phyloP scores from a whole-genome alignment of 2,888 invertebrate species.

The Drosophila anceps region DNA sequence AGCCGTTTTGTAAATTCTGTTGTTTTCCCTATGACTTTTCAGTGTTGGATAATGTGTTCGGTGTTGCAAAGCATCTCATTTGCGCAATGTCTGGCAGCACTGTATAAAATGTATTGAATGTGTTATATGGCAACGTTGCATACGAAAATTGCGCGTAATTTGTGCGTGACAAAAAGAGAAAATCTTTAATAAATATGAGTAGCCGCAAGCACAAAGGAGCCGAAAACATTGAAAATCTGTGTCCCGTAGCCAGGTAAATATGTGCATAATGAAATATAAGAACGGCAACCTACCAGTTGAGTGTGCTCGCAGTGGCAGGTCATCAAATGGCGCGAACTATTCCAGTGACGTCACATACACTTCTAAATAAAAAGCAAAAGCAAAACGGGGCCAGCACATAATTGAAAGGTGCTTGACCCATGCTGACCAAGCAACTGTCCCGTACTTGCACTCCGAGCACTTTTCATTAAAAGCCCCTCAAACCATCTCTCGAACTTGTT shows the following conservation, averaged over 20 bases:
- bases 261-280: background rate
- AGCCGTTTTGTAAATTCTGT: constrained; percentile 27
- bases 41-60: constrained; percentile 36
- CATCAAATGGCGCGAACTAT: constrained; percentile 61
- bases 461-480: constrained; percentile 35
- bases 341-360: constrained; percentile 56
- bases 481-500: constrained; percentile 1
- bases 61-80: constrained; percentile 7
- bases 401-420: constrained; percentile 75
- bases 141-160: constrained; percentile 70
- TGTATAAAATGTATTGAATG: background rate
- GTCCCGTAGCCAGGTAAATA: constrained; percentile 82
- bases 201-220: constrained; percentile 73
- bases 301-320: constrained; percentile 5
- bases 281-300: background rate
- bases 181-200: constrained; percentile 76
- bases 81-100: constrained; percentile 36
- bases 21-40: constrained; percentile 41
- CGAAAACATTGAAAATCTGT: constrained; percentile 84
- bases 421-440: constrained; percentile 52
- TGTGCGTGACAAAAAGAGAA: constrained; percentile 57
- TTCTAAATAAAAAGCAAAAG: constrained; percentile 27
- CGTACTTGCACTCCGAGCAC: constrained; percentile 35
- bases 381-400: constrained; percentile 49
- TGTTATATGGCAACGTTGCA: constrained; percentile 37